Conservation (phyloP, 2,888 invertebrate species). For the Halocaridina rubra region DNA sequence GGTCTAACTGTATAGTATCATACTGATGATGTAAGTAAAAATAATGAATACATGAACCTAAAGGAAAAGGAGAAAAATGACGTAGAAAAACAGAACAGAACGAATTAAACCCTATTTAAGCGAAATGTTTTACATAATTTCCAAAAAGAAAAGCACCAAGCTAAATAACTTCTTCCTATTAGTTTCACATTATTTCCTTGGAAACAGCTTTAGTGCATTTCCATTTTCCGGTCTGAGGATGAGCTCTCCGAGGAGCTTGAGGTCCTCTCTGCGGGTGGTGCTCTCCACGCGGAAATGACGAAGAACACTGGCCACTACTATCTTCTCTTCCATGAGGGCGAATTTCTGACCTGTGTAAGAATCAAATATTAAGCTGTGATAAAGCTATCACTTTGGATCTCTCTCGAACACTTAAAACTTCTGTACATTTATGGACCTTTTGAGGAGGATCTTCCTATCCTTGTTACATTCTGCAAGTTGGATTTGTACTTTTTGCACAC, state of each 20-base stretch:
- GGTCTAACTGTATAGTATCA: no score
- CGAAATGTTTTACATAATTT: no score
- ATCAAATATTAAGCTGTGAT: background rate
- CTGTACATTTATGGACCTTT: background rate
- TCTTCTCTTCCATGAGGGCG: slow-evolving; percentile 60
- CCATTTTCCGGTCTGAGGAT: background rate
- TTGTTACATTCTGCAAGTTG: background rate
- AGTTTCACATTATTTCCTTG: no score
- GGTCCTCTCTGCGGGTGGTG: slow-evolving; percentile 6
- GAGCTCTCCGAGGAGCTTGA: background rate
- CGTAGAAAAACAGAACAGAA: no score
- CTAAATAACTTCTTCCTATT: no score
- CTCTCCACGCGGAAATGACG: slow-evolving; percentile 22
- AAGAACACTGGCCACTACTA: slow-evolving; percentile 47
- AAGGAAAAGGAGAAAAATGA: no score
- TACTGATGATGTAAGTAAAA: no score
- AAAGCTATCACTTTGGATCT: background rate
- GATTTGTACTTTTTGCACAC: background rate
- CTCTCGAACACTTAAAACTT: background rate
- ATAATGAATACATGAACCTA: no score
- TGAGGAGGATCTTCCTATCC: background rate
- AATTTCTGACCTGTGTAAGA: slow-evolving; percentile 56
- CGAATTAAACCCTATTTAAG: no score
- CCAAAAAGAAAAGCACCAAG: no score
- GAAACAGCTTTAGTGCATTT: background rate